Evolutionary conservation across 2,888 invertebrate genomes (phyloP), one percentile per base, ranked within the genome.

Genomic region (Diarsia mendica): DNA sequence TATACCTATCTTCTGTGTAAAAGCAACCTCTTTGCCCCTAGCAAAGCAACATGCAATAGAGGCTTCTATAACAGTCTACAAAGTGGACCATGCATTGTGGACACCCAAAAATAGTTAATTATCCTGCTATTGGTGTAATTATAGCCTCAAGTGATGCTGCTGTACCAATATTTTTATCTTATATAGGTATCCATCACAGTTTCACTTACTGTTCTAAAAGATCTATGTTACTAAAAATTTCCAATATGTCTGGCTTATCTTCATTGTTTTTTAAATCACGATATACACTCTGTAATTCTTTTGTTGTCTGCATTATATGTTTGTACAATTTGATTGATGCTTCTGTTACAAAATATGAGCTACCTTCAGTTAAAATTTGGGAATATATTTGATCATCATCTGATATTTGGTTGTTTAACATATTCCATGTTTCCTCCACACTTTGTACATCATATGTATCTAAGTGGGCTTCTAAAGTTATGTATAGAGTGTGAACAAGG

Each of bases 401-500:
- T 48, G 82, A 61, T 4, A 92, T 75, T 81, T 90, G 80, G 63
- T 93, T 89, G 89, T 95, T 95, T 67, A 94, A 83, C 53, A 77
- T 80, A 55, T 91, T 91, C 80, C 95, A 90, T 61, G 90, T 93
- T 73, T 94, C 92, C 86, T 94, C 92, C 60, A 95, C 89, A 75
- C 87, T 75, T 78, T 91, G 89, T 9, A 96, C 87, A 89, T 89
- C 94, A 78, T 92, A 95, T 6, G 94, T 88, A 82, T 96, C 93
- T 79, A 96, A 88, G 85, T 92, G 94, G n/a, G 95, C 94, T 73
- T 94, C 91, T 58, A 95, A 83, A 48, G 93, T 91, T 39, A 92
- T 87, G 74, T 92, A 95, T n/a, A 96, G 79, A 39, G 86, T 81
- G 61, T 91, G 89, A n/a, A 94, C 85, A 46, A 94, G 77, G 87